A percentile compares a stretch with the other conserved stretches of the same genome.
Evolutionary conservation across 2,113 vertebrate genomes (phyloP).

Genomic region (Ammodramus savannarum): DNA sequence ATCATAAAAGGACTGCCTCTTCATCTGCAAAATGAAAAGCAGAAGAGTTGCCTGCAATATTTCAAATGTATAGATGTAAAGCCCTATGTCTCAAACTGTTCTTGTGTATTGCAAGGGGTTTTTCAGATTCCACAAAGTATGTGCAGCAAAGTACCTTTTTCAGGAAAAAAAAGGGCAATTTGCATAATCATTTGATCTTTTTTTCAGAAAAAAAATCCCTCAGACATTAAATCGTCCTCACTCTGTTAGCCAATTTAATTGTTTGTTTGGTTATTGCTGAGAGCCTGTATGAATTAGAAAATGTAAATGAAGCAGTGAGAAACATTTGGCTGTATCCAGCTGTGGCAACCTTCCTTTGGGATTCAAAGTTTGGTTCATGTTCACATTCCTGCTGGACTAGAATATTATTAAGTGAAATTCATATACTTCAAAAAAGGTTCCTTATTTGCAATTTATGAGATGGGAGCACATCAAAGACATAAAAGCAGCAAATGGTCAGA

Average conservation of each 20-base stretch:
- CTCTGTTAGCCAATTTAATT: not conserved
- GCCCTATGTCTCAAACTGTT: not conserved
- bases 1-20: not conserved
- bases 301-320: not conserved
- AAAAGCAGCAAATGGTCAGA: constrained; percentile 24
- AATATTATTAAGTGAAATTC: constrained; percentile 19
- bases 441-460: constrained; percentile 53
- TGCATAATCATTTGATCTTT: not conserved
- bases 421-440: constrained; percentile 24
- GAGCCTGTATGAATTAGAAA: not conserved
- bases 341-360: not conserved
- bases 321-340: not conserved
- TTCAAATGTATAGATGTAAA: not conserved
- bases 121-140: not conserved
- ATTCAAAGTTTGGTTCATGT: not conserved
- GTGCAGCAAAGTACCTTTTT: not conserved
- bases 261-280: not conserved
- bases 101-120: not conserved
- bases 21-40: not conserved
- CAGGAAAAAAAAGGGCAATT: not conserved
- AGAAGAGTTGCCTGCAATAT: not conserved
- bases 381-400: not conserved
- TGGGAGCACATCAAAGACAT: constrained; percentile 27
- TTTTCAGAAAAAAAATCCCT: not conserved
- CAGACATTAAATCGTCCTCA: not conserved